A percentile compares a stretch with the other conserved stretches of the same genome.
These are phyloP conservation scores for Lasioglossum marginatum DNA, from an alignment of 2,888 invertebrate genomes.

Conservation along the genomic window DNA sequence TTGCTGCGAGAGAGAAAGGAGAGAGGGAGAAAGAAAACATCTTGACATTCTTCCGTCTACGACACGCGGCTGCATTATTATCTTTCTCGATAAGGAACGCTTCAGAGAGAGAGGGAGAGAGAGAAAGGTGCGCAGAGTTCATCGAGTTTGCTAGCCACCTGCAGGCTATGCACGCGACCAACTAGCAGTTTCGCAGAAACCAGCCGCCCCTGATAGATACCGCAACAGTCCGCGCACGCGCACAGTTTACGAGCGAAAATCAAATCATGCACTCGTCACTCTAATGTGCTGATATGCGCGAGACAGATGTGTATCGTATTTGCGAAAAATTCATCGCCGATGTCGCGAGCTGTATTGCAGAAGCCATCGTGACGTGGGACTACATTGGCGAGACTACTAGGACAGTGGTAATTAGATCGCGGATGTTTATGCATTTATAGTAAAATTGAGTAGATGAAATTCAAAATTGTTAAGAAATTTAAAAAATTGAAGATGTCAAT, in stretches of 20 bases:
- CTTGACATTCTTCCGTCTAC: constrained; percentile 11
- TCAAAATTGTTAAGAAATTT: too few species aligned
- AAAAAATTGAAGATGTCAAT: too few species aligned
- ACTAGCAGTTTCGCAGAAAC: constrained; percentile 1
- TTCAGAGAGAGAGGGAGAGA: neutral
- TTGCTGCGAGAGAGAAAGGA: neutral
- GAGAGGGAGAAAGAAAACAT: neutral
- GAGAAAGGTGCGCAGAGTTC: neutral
- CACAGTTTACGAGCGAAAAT: constrained; percentile 29
- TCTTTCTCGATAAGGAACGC: neutral
- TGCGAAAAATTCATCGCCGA: neutral
- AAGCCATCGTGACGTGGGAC: neutral
- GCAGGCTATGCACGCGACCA: constrained; percentile 1
- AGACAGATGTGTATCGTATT: neutral
- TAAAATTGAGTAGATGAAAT: too few species aligned
- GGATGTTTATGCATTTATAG: too few species aligned
- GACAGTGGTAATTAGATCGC: too few species aligned
- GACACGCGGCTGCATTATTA: constrained; percentile 3
- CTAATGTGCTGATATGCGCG: neutral
- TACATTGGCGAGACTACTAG: neutral
- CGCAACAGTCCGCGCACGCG: constrained; percentile 36
- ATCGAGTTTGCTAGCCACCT: neutral
- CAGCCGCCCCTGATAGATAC: neutral
- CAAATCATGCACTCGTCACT: constrained; percentile 13
- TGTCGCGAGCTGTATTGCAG: neutral